Percentiles rank a stretch among this genome's conserved stretches.
phyloP scores from a whole-genome alignment of 2,113 vertebrate genomes.

The Taurulus bubalis region DNA sequence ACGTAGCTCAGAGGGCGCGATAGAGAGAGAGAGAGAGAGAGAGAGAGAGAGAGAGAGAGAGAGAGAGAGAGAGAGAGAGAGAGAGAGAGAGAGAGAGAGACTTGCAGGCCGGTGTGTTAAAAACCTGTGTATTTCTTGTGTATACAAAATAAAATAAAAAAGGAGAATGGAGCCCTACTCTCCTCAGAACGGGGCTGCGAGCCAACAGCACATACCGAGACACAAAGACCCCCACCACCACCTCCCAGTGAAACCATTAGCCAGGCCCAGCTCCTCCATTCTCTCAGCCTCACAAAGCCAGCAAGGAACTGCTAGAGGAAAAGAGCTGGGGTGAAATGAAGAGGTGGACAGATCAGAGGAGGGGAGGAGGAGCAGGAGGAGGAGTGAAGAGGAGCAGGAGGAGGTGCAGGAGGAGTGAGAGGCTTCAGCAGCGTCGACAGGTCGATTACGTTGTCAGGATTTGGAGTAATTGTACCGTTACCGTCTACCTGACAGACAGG shows the following conservation, averaged over 20 bases:
- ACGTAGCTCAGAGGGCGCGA: too few relatives aligned
- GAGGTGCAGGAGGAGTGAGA: neutral
- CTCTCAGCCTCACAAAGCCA: slow-evolving; percentile 40
- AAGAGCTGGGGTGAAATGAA: slow-evolving; percentile 3
- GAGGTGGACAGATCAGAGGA: slow-evolving; percentile 39
- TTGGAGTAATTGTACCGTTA: slow-evolving; percentile 56
- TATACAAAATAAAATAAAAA: slow-evolving; percentile 19
- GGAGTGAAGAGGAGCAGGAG: too few relatives aligned
- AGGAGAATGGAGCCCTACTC: neutral
- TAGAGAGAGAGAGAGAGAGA: too few relatives aligned
- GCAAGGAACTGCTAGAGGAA: slow-evolving; percentile 54
- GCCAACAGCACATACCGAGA: slow-evolving; percentile 65
- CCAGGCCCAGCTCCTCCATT: slow-evolving; percentile 32
- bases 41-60: too few relatives aligned
- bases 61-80: too few relatives aligned
- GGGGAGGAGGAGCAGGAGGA: neutral
- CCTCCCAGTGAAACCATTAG: slow-evolving; percentile 41
- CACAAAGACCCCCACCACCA: slow-evolving; percentile 48
- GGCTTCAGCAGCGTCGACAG: slow-evolving; percentile 20
- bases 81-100: too few relatives aligned
- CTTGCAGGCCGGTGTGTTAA: neutral
- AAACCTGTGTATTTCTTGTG: slow-evolving; percentile 21
- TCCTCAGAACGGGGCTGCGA: slow-evolving; percentile 4
- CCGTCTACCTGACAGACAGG: slow-evolving; percentile 23
- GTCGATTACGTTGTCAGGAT: slow-evolving; percentile 41